Evolutionary conservation across 2,888 invertebrate species (phyloP).

Genomic region (Philopedon plagiatum): DNA sequence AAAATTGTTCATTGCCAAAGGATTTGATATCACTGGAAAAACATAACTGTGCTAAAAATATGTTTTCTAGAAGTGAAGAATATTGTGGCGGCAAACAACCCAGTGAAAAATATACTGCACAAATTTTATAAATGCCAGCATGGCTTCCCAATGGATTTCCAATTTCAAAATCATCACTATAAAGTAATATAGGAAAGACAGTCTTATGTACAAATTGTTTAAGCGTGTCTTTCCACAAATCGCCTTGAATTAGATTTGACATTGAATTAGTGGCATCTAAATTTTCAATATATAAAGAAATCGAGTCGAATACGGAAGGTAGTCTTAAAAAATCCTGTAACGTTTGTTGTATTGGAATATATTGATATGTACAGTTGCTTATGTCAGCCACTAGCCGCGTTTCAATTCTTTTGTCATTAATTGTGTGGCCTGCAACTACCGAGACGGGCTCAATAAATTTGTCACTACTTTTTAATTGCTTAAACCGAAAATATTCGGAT

Average conservation of each 20-base stretch:
- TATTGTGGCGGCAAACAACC: constrained; percentile 41
- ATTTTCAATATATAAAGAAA: constrained; percentile 27
- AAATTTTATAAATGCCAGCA: constrained; percentile 42
- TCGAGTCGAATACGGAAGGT: constrained; percentile 30
- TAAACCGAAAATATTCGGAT: constrained; percentile 43
- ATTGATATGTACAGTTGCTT: constrained; percentile 27
- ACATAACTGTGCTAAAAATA: constrained; percentile 30
- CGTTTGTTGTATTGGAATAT: constrained; percentile 25
- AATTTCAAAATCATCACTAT: constrained; percentile 42
- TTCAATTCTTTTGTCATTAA: neutral
- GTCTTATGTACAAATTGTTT: constrained; percentile 14
- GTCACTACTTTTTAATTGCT: constrained; percentile 11
- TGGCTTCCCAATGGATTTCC: constrained; percentile 45
- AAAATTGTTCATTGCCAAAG: constrained; percentile 42
- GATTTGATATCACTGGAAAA: constrained; percentile 26
- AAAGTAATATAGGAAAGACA: constrained; percentile 30
- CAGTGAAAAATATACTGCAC: constrained; percentile 39
- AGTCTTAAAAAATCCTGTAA: constrained; percentile 39
- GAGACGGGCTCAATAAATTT: neutral
- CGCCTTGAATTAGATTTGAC: constrained; percentile 37
- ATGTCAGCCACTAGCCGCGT: neutral
- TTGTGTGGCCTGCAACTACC: neutral
- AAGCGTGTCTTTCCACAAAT: constrained; percentile 37
- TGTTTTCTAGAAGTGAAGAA: constrained; percentile 39
- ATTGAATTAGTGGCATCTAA: constrained; percentile 18